Evolutionary conservation across 2,797 vertebrate species (phyloP), one percentile per base, ranked within the genome.

Genomic region (Nyctalus aviator): DNA sequence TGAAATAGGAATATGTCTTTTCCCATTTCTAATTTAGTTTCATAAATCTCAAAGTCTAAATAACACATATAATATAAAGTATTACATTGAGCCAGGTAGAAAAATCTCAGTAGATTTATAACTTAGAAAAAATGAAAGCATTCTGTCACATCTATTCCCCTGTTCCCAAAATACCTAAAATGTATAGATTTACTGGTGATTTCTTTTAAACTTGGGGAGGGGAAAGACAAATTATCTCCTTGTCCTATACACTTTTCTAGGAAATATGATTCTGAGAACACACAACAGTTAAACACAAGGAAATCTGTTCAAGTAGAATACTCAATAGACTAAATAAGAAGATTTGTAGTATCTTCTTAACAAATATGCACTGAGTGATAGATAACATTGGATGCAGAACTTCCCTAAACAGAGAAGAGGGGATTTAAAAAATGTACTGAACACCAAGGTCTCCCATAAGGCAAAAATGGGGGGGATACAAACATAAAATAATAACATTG

Each of bases 31-130:
- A 69, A 41, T 71, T 64, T 77, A 44, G 27, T 86, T 77, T 90
- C 18, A 72, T 66, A 92, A 82, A 83, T 53, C 66, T 93, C 48
- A 75, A 90, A 90, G 6, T 37, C 15, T 59, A 68, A 71, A 46
- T 59, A 79, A 53, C 62, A 87, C 21, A 85, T 81, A 69, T 77
- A 90, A 68, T n/a, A 72, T 71, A 82, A 64, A 66, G n/a, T 83
- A 59, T 71, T 17, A 21, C 12, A 88, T 35, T 84, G 69, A 57
- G n/a, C 57, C 11, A 66, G 71, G 53, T 62, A 46, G 81, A 85
- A 85, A 72, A 72, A 64, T 71, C 25, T 88, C 69, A 71, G 46
- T n/a, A 62, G 35, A 84, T 64, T 83, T 90, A 41, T 64, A 6
- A 88, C 10, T 44, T 32, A 9, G 32, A 2, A 57, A 88, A 81